Evolutionary conservation across 1,140 invertebrate genomes (phyloP).

Genomic region (Pseudomyrmex sp.): DNA sequence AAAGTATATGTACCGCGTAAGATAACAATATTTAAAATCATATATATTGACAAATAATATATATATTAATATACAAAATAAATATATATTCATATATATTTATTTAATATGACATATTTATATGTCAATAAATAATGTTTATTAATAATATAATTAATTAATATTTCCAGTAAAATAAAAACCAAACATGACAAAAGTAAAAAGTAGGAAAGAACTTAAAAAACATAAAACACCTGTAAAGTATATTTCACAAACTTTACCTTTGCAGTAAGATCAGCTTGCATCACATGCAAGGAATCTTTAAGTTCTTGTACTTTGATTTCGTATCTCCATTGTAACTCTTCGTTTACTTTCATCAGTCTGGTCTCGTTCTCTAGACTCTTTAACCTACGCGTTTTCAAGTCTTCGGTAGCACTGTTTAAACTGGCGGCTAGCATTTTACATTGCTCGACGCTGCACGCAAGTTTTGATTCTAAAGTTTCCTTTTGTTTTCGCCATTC

Average conservation of each 20-base stretch:
- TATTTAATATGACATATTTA: background rate
- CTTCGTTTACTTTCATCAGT: slow-evolving; percentile 80
- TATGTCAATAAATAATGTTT: background rate
- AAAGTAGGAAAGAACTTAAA: background rate
- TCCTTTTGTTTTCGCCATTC: slow-evolving; percentile 83
- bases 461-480: slow-evolving; percentile 81
- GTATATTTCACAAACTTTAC: slow-evolving; percentile 75
- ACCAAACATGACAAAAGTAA: too few species aligned
- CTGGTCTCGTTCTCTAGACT: slow-evolving; percentile 81
- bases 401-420: slow-evolving; percentile 81
- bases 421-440: slow-evolving; percentile 81
- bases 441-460: slow-evolving; percentile 80
- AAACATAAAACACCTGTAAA: background rate
- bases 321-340: slow-evolving; percentile 81
- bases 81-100: background rate
- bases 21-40: background rate
- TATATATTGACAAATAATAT: background rate
- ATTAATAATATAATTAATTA: background rate
- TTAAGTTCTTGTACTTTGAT: slow-evolving; percentile 80
- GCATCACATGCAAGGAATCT: slow-evolving; percentile 78
- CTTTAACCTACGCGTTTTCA: slow-evolving; percentile 79
- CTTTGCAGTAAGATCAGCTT: slow-evolving; percentile 80
- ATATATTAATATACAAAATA: background rate
- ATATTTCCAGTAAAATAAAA: too few species aligned
- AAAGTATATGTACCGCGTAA: background rate